Conservation (phyloP, 1,140 invertebrate genomes). For the Cryptotermes secundus region DNA sequence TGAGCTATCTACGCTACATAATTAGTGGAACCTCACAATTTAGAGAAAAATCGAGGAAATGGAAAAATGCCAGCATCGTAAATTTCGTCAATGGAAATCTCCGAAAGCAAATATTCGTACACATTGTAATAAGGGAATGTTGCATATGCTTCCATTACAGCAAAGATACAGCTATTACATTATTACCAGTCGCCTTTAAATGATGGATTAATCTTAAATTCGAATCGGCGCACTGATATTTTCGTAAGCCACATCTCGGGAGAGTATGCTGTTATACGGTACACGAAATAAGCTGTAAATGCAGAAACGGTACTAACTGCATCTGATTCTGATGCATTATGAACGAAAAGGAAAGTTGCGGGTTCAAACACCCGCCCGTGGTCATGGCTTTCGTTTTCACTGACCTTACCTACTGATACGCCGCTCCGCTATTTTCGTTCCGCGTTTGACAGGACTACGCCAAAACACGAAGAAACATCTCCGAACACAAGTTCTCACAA, state of each 20-base stretch:
- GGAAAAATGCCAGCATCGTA: too few species aligned
- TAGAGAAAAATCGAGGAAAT: too few species aligned
- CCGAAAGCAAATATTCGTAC: too few species aligned
- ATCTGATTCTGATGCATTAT: not conserved
- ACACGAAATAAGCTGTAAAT: not conserved
- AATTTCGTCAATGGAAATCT: too few species aligned
- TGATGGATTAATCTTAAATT: not conserved
- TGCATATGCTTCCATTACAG: too few species aligned
- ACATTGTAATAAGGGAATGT: too few species aligned
- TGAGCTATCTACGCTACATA: too few species aligned
- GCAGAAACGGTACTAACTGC: not conserved
- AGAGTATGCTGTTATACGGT: not conserved
- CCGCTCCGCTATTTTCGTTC: not conserved
- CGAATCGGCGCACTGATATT: not conserved
- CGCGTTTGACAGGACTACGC: not conserved
- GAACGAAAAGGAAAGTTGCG: not conserved
- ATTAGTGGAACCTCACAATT: too few species aligned
- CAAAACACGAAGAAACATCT: not conserved
- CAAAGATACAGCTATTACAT: too few species aligned
- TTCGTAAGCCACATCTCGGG: not conserved
- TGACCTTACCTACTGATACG: slow-evolving; percentile 26
- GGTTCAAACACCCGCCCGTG: slow-evolving; percentile 21
- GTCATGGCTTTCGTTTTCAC: slow-evolving; percentile 21
- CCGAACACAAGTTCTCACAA: not conserved
- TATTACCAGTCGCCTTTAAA: too few species aligned